These are phyloP conservation scores for Steinernema carpocapsae DNA, from an alignment of 2,888 invertebrate species.

Conservation along the genomic window DNA sequence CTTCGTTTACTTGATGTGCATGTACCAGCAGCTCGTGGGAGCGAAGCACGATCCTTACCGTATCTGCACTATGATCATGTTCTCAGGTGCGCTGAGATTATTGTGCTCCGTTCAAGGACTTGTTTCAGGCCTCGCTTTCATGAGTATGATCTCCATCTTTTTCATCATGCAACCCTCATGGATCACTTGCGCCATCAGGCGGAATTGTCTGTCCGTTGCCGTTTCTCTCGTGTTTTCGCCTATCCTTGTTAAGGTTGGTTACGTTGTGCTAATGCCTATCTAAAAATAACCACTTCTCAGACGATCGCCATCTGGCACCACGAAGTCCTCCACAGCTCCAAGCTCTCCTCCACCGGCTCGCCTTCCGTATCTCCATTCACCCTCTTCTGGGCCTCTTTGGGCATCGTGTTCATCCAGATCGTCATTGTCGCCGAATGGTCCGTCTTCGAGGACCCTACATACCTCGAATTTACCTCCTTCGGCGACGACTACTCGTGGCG, in stretches of 20 bases:
- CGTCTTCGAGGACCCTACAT: slow-evolving; percentile 41
- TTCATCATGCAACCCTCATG: slow-evolving; percentile 59
- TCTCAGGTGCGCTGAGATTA: slow-evolving; percentile 43
- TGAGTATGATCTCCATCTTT: slow-evolving; percentile 54
- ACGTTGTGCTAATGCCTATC: neutral
- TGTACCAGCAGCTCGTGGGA: slow-evolving; percentile 58
- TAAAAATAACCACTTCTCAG: neutral
- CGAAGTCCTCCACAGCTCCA: slow-evolving; percentile 4
- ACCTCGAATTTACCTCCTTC: slow-evolving; percentile 40
- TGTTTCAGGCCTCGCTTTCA: slow-evolving; percentile 47
- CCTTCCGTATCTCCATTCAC: slow-evolving; percentile 14
- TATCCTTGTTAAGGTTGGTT: slow-evolving; percentile 54
- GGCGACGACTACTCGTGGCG: slow-evolving; percentile 42
- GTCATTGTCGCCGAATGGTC: slow-evolving; percentile 44
- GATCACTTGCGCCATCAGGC: slow-evolving; percentile 52
- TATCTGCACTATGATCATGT: slow-evolving; percentile 52
- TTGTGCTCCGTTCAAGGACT: neutral
- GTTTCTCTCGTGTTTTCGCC: slow-evolving; percentile 56
- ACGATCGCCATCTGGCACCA: slow-evolving; percentile 31
- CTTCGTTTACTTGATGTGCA: slow-evolving; percentile 56
- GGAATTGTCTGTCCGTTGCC: slow-evolving; percentile 55
- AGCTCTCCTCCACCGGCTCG: neutral
- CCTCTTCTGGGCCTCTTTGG: slow-evolving; percentile 40
- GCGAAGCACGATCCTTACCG: slow-evolving; percentile 50
- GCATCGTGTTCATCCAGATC: slow-evolving; percentile 40